Evolutionary conservation across 2,113 vertebrate species (phyloP), one percentile per base, ranked within the genome.

Genomic region (Sialia sialis): DNA sequence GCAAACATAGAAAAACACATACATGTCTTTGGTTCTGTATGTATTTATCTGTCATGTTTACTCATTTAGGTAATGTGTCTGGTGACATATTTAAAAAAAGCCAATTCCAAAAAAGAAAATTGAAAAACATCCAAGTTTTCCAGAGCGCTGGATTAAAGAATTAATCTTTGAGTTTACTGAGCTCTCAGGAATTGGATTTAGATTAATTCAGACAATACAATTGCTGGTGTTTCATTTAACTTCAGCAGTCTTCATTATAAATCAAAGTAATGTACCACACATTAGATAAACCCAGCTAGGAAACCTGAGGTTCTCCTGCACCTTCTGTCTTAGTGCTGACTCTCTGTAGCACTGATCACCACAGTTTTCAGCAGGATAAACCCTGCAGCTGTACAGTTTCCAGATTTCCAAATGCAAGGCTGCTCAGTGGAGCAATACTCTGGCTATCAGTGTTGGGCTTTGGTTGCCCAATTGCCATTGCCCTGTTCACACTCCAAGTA

Each of bases 321-420:
- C 27, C 32, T 72, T 32, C 16, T 58, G 34, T 4, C 36, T 77
- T 77, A 74, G 36, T 59, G 68, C 23, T 2, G 25, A 56, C 58
- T 78, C 60, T 67, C 41, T 76, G 29, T 22, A 46, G 29, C 27
- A 27, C 25, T 72, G 76, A 75, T 32, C 44, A 49, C 9, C 36
- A 11, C 14, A n/a, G n/a, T n/a, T 4, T 67, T 54, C 43, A 92
- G 59, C 39, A 63, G 56, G 19, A 75, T 8, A 81, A 62, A 73
- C 59, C 30, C 17, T 10, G 25, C 54, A 84, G 32, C 10, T 1
- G 0, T 10, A 30, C 0, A 0, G 2, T 30, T 74, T 54, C 58
- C 26, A 43, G 8, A 52, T 58, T 64, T 51, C 41, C 51, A 60
- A 64, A 62, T 62, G 21, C 62, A 54, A 62, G 26, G 26, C 26